phyloP scores from a whole-genome alignment of 2,113 vertebrate species.

The Ageneiosus marmoratus region DNA sequence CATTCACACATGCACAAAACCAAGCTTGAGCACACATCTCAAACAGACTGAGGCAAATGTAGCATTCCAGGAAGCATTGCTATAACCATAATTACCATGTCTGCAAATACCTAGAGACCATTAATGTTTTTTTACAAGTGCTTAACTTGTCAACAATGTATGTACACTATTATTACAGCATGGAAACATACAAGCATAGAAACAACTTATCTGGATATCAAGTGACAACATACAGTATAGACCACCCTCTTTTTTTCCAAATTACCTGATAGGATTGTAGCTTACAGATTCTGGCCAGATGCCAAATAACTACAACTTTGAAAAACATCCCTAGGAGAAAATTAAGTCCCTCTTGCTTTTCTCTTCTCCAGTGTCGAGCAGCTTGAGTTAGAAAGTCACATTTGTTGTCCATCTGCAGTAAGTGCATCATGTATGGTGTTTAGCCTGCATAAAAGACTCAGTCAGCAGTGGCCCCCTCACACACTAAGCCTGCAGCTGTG shows the following conservation, averaged over 20 bases:
- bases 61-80: background rate
- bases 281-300: background rate
- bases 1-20: conserved; percentile 14
- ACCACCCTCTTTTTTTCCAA: background rate
- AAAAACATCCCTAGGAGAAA: background rate
- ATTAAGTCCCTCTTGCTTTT: background rate
- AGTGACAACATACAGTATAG: background rate
- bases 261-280: background rate
- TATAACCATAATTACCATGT: conserved; percentile 1
- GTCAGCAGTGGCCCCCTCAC: conserved; percentile 45
- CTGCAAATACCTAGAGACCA: conserved; percentile 24
- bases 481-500: conserved; percentile 65
- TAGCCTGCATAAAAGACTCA: conserved; percentile 52
- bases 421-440: conserved; percentile 63
- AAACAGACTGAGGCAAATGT: background rate
- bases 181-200: background rate
- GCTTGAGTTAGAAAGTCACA: conserved; percentile 56
- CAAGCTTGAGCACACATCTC: conserved; percentile 15
- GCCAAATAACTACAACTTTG: background rate
- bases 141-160: background rate
- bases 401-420: conserved; percentile 71
- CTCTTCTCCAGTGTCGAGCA: background rate
- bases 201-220: background rate
- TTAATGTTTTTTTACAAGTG: background rate
- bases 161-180: background rate